These are phyloP conservation scores for Trissolcus basalis DNA, from an alignment of 1,140 invertebrate species.

Conservation along the genomic window DNA sequence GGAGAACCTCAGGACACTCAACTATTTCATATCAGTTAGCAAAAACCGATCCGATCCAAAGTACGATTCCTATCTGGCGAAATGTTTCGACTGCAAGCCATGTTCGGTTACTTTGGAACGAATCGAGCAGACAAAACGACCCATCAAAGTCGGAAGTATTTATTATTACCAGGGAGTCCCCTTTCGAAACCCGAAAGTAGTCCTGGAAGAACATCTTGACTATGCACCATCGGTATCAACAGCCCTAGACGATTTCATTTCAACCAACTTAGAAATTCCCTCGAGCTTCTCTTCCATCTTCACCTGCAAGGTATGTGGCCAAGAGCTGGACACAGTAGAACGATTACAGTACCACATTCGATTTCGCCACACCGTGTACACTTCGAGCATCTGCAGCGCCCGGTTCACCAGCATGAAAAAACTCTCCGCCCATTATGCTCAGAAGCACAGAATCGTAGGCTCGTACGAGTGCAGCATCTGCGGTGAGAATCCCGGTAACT, in stretches of 20 bases:
- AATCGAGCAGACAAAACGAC: neutral
- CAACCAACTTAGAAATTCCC: no score
- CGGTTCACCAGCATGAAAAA: constrained; percentile 4
- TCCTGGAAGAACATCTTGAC: neutral
- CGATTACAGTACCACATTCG: no score
- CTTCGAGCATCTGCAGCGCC: no score
- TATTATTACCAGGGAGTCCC: neutral
- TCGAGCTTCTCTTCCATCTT: no score
- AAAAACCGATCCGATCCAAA: no score
- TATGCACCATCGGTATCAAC: no score
- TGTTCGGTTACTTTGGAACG: constrained; percentile 2
- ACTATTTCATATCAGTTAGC: no score
- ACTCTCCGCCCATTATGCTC: constrained; percentile 56
- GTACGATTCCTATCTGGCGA: neutral
- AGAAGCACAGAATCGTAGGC: constrained; percentile 31
- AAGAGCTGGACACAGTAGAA: no score
- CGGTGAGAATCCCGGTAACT: constrained; percentile 5
- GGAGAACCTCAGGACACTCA: no score
- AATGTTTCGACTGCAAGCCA: constrained; percentile 27
- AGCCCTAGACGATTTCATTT: no score
- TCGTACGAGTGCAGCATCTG: constrained; percentile 59
- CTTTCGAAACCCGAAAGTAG: neutral
- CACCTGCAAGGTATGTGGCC: no score
- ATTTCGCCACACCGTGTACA: no score
- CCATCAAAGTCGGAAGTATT: neutral